Evolutionary conservation across 2,113 vertebrate species (phyloP).

Genomic region (Gambusia holbrooki): DNA sequence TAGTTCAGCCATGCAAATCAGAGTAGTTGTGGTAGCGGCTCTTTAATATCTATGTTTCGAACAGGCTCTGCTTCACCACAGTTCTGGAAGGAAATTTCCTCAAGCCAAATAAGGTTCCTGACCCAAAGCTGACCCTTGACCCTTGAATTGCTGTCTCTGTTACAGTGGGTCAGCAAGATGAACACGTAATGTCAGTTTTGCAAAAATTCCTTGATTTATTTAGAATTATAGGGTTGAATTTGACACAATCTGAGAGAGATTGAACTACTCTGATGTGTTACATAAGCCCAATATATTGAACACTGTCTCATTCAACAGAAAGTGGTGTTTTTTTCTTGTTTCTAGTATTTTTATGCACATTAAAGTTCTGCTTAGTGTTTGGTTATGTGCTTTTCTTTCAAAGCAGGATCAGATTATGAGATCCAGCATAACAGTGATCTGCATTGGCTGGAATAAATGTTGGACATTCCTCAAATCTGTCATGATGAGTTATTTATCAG

Average conservation of each 20-base stretch:
- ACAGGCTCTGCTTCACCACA: neutral
- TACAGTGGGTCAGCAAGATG: neutral
- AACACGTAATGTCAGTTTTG: neutral
- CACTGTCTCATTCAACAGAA: too few species aligned
- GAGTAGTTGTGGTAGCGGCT: neutral
- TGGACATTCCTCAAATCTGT: too few species aligned
- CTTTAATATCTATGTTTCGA: neutral
- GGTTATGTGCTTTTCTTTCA: too few species aligned
- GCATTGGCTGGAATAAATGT: too few species aligned
- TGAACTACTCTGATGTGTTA: too few species aligned
- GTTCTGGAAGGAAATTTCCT: neutral
- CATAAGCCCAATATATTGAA: too few species aligned
- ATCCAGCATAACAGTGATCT: too few species aligned
- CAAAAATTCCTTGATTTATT: neutral
- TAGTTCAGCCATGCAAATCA: neutral
- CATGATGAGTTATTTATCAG: too few species aligned
- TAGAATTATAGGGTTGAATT: neutral
- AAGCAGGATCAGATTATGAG: too few species aligned
- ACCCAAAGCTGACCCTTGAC: neutral
- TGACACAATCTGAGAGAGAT: neutral
- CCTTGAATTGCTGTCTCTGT: neutral
- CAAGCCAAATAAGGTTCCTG: neutral
- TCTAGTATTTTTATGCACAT: too few species aligned
- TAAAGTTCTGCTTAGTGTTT: too few species aligned
- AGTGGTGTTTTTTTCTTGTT: too few species aligned